Conservation (phyloP, 2,113 vertebrate species). For the Struthio camelus region DNA sequence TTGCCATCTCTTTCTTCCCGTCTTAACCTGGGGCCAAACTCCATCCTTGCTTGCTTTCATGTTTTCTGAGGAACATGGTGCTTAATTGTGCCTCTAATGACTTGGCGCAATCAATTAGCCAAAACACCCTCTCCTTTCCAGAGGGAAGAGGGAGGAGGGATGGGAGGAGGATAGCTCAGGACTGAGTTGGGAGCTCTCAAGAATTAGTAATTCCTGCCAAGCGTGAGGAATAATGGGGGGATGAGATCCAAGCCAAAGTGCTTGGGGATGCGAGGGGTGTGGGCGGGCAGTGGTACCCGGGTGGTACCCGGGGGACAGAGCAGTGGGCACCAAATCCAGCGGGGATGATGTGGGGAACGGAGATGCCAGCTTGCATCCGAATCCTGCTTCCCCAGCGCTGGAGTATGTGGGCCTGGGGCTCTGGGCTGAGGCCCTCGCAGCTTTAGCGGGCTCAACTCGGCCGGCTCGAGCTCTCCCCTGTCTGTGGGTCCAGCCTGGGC, state of each 20-base stretch:
- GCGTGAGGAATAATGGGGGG: too few relatives aligned
- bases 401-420: too few relatives aligned
- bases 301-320: too few relatives aligned
- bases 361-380: background rate
- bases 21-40: constrained; percentile 2
- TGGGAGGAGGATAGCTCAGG: background rate
- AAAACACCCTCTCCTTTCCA: background rate
- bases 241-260: too few relatives aligned
- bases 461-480: background rate
- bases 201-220: background rate
- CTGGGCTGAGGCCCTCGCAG: too few relatives aligned
- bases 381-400: background rate
- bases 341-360: background rate
- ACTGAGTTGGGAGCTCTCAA: background rate
- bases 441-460: background rate
- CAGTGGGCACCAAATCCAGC: background rate
- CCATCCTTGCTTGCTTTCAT: background rate
- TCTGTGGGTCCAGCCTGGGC: background rate
- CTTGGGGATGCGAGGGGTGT: too few relatives aligned
- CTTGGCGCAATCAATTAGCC: background rate
- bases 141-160: background rate
- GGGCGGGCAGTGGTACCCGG: too few relatives aligned
- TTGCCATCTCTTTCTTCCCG: background rate
- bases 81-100: background rate
- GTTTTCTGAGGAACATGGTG: background rate